A percentile compares a stretch with the other conserved stretches of the same genome.
phyloP scores from a whole-genome alignment of 2,797 vertebrate species.

The Erpetoichthys calabaricus region DNA sequence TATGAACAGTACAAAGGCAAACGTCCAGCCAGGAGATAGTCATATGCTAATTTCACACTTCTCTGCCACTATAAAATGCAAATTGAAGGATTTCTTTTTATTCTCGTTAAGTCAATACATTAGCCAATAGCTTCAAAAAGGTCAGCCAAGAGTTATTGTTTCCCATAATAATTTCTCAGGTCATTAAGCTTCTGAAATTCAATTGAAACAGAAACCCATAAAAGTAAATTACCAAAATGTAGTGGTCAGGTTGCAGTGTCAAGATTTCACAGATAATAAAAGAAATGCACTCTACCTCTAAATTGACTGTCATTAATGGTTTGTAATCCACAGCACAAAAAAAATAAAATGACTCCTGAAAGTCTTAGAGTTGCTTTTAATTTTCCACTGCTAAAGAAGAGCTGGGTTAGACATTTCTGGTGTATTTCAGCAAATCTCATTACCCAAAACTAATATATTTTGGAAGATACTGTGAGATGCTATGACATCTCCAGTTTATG shows the following conservation, averaged over 20 bases:
- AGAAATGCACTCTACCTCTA: constrained; percentile 1
- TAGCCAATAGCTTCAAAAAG: constrained; percentile 29
- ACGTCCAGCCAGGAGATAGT: neutral
- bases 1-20: too few species aligned
- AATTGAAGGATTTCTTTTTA: constrained; percentile 8
- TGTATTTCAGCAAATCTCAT: too few species aligned
- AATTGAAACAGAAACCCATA: constrained; percentile 30
- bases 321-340: neutral
- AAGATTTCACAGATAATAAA: constrained; percentile 11
- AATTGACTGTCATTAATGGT: constrained; percentile 6
- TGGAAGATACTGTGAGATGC: too few species aligned
- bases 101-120: constrained; percentile 28
- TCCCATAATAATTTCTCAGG: constrained; percentile 39
- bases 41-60: neutral
- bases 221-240: constrained; percentile 29
- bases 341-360: too few species aligned
- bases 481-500: too few species aligned
- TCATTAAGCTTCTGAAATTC: constrained; percentile 36
- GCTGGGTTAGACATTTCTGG: too few species aligned
- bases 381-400: too few species aligned
- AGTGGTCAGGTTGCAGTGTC: constrained; percentile 15
- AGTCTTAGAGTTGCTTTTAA: too few species aligned
- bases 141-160: constrained; percentile 36
- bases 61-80: constrained; percentile 2
- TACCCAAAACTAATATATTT: too few species aligned